Conservation (phyloP, 2,888 invertebrate species). For the Hydropsyche betteni region DNA sequence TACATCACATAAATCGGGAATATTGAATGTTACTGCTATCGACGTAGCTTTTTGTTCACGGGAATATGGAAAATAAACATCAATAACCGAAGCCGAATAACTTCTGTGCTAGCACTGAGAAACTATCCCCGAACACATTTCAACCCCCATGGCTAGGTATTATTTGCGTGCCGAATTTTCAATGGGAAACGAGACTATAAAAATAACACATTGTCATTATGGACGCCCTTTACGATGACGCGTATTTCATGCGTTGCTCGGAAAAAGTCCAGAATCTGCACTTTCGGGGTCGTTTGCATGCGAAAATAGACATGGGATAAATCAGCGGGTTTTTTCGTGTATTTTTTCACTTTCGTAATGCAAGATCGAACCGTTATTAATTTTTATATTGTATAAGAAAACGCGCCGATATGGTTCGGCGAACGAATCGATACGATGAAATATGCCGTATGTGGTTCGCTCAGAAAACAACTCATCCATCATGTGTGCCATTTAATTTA, state of each 20-base stretch:
- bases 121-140: not conserved
- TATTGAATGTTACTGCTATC: slow-evolving; percentile 49
- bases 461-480: slow-evolving; percentile 43
- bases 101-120: slow-evolving; percentile 36
- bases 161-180: slow-evolving; percentile 8
- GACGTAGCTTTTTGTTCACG: slow-evolving; percentile 43
- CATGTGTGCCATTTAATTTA: slow-evolving; percentile 46
- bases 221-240: slow-evolving; percentile 27
- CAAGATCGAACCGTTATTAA: too few species aligned
- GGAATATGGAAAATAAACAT: slow-evolving; percentile 52
- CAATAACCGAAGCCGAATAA: slow-evolving; percentile 48
- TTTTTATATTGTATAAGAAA: slow-evolving; percentile 1
- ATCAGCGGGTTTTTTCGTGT: too few species aligned
- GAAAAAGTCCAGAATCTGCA: too few species aligned
- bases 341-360: too few species aligned
- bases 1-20: slow-evolving; percentile 51
- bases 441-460: slow-evolving; percentile 32
- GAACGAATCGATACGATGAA: slow-evolving; percentile 23
- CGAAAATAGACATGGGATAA: not conserved
- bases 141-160: not conserved
- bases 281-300: slow-evolving; percentile 7
- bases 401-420: not conserved
- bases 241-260: not conserved
- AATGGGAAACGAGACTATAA: slow-evolving; percentile 30
- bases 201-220: slow-evolving; percentile 48